Evolutionary conservation across 2,888 invertebrate species (phyloP).

Genomic region (Erebia epiphron): DNA sequence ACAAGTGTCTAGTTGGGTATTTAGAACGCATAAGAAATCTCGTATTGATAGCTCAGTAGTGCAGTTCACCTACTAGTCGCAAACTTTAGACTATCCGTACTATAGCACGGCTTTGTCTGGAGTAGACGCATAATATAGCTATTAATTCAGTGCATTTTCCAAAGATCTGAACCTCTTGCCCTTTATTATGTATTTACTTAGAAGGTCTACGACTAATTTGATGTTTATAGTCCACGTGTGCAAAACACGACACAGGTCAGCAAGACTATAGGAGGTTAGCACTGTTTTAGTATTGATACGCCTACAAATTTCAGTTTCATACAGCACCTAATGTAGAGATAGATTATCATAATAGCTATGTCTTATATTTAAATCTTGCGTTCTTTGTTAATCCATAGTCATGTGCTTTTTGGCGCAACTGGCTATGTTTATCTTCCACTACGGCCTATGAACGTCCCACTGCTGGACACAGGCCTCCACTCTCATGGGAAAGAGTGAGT

Average conservation of each 20-base stretch:
- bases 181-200: neutral
- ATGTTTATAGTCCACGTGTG: neutral
- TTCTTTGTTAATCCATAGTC: too few relatives aligned
- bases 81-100: neutral
- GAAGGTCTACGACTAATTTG: neutral
- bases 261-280: neutral
- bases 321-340: too few relatives aligned
- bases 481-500: too few relatives aligned
- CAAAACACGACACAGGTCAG: neutral
- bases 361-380: too few relatives aligned
- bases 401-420: too few relatives aligned
- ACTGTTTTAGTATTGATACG: neutral
- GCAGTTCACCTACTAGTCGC: constrained; percentile 2
- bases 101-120: neutral
- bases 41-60: constrained; percentile 15
- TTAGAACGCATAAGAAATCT: constrained; percentile 28
- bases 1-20: constrained; percentile 30
- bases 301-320: too few relatives aligned
- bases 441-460: too few relatives aligned
- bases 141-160: too few relatives aligned
- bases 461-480: too few relatives aligned
- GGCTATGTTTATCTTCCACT: too few relatives aligned
- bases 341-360: too few relatives aligned
- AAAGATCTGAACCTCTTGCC: neutral
- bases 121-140: neutral